A percentile compares a stretch with the other conserved stretches of the same genome.
phyloP scores from a whole-genome alignment of 2,797 vertebrate species.

The Danio aesculapii region DNA sequence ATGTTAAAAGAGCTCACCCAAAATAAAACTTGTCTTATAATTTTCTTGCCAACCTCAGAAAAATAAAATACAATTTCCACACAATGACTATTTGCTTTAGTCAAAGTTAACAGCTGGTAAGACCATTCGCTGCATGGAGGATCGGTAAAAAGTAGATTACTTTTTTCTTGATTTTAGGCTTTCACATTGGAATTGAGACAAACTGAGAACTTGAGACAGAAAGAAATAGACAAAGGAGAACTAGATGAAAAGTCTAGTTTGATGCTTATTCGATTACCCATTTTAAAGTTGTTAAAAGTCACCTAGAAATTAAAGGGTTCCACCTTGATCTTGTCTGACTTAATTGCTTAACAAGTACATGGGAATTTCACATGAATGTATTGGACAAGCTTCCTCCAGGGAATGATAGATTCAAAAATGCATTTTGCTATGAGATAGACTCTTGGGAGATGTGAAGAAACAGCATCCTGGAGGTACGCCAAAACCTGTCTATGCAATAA shows the following conservation, averaged over 20 bases:
- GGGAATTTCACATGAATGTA: constrained; percentile 22
- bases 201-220: not conserved
- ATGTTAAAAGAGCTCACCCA: not conserved
- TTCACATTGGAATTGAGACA: not conserved
- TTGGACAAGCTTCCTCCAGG: constrained; percentile 9
- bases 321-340: constrained; percentile 15
- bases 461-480: not conserved
- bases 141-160: not conserved
- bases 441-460: constrained; percentile 14
- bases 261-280: constrained; percentile 73
- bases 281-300: constrained; percentile 48
- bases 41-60: not conserved
- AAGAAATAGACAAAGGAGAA: not conserved
- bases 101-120: not conserved
- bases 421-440: constrained; percentile 23
- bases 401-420: constrained; percentile 21
- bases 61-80: not conserved
- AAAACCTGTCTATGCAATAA: constrained; percentile 4
- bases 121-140: no score
- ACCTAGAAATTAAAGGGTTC: constrained; percentile 33
- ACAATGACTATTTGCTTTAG: not conserved
- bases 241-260: constrained; percentile 55
- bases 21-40: not conserved
- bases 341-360: constrained; percentile 17
- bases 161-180: not conserved